phyloP scores from a whole-genome alignment of 1,140 invertebrate species.

The Meloidogyne hapla region DNA sequence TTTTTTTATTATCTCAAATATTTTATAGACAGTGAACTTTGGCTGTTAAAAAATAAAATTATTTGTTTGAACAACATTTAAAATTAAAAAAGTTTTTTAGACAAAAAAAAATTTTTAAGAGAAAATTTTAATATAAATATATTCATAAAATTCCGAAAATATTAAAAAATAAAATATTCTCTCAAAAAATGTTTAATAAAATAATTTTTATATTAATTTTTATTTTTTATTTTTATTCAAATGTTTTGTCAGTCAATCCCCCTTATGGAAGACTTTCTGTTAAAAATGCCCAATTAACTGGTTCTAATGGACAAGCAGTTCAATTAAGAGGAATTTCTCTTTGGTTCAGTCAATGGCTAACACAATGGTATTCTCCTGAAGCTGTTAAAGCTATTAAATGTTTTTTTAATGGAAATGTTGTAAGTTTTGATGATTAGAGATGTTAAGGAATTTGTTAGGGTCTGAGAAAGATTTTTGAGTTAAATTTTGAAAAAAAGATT shows the following conservation, averaged over 20 bases:
- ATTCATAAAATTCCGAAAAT: too few species aligned
- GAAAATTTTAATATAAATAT: too few species aligned
- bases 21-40: too few species aligned
- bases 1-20: too few species aligned
- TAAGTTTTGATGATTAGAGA: not conserved
- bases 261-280: not conserved
- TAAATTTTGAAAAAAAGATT: too few species aligned
- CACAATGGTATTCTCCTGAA: not conserved
- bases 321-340: not conserved
- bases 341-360: not conserved
- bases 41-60: too few species aligned
- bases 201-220: not conserved
- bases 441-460: not conserved
- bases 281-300: not conserved
- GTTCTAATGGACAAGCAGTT: not conserved
- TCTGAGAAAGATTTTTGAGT: too few species aligned
- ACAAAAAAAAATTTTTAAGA: too few species aligned
- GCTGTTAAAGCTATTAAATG: not conserved
- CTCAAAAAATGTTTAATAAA: not conserved
- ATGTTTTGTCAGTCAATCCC: not conserved
- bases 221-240: not conserved
- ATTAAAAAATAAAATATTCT: too few species aligned
- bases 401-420: not conserved
- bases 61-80: too few species aligned
- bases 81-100: too few species aligned